phyloP scores from a whole-genome alignment of 2,797 vertebrate genomes.

The Poecilia picta region DNA sequence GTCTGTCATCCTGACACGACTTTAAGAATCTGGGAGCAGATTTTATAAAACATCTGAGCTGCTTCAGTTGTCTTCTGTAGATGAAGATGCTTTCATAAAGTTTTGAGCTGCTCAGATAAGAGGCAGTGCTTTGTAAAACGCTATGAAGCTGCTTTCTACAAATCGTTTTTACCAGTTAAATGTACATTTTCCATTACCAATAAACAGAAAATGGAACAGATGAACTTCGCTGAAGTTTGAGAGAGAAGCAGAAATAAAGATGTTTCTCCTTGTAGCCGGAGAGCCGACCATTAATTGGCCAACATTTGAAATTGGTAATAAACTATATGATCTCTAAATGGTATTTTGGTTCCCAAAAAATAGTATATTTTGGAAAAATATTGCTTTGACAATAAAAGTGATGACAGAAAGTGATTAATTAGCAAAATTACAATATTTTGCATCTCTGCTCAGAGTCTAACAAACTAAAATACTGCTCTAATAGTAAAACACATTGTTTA shows the following conservation, averaged over 20 bases:
- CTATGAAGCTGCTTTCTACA: slow-evolving; percentile 45
- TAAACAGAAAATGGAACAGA: slow-evolving; percentile 52
- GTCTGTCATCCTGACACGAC: slow-evolving; percentile 10
- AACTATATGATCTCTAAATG: neutral
- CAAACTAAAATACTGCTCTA: neutral
- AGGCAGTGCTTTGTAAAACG: slow-evolving; percentile 27
- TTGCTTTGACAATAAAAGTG: neutral
- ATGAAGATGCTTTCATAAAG: slow-evolving; percentile 16
- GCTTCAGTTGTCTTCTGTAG: slow-evolving; percentile 14
- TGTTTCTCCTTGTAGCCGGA: neutral
- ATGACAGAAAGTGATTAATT: neutral
- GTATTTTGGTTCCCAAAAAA: too few species aligned
- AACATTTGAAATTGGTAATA: neutral
- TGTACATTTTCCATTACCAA: slow-evolving; percentile 43
- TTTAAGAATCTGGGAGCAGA: slow-evolving; percentile 18
- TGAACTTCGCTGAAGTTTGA: slow-evolving; percentile 41
- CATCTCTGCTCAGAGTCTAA: neutral
- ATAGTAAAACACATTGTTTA: neutral
- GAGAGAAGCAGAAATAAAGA: neutral
- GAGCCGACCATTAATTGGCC: neutral
- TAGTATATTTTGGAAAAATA: neutral
- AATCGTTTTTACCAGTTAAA: slow-evolving; percentile 54
- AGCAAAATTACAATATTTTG: neutral
- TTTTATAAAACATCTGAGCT: slow-evolving; percentile 4
- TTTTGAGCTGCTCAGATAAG: slow-evolving; percentile 31